phyloP scores from a whole-genome alignment of 2,888 invertebrate genomes.

The Tiphia femorata region DNA sequence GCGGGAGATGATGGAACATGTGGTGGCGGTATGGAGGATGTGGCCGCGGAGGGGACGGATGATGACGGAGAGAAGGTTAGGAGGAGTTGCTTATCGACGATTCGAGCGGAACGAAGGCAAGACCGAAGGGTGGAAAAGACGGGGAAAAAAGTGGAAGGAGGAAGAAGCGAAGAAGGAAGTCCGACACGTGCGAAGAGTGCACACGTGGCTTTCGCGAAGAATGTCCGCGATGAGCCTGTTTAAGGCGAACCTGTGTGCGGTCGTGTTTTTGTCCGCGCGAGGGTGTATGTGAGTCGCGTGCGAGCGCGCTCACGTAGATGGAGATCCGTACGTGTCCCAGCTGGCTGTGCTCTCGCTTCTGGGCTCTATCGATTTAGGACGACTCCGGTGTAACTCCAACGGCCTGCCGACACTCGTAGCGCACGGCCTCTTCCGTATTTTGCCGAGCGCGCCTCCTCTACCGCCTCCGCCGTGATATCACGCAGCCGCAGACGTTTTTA shows the following conservation, averaged over 20 bases:
- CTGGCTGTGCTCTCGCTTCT: constrained; percentile 26
- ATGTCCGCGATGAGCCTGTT: no score
- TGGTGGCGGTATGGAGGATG: background rate
- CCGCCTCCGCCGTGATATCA: background rate
- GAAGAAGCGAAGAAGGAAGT: background rate
- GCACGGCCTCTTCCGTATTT: background rate
- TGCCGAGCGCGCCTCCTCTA: no score
- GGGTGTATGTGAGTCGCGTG: no score
- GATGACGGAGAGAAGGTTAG: background rate
- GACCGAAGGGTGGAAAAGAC: background rate
- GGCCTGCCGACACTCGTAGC: background rate
- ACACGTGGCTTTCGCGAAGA: background rate
- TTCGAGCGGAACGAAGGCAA: background rate
- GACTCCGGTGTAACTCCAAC: constrained; percentile 33
- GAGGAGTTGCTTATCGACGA: background rate
- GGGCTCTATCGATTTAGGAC: constrained; percentile 55
- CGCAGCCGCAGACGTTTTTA: background rate
- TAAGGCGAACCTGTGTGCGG: no score
- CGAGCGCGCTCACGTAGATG: background rate
- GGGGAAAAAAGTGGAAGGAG: background rate
- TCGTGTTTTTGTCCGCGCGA: no score
- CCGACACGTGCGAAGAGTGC: constrained; percentile 2
- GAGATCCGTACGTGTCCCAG: background rate
- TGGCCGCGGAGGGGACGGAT: background rate
- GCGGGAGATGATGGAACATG: background rate